Base-by-base conservation (phyloP, 1,140 invertebrate genomes). In the Papilio aristodemus region DNA sequence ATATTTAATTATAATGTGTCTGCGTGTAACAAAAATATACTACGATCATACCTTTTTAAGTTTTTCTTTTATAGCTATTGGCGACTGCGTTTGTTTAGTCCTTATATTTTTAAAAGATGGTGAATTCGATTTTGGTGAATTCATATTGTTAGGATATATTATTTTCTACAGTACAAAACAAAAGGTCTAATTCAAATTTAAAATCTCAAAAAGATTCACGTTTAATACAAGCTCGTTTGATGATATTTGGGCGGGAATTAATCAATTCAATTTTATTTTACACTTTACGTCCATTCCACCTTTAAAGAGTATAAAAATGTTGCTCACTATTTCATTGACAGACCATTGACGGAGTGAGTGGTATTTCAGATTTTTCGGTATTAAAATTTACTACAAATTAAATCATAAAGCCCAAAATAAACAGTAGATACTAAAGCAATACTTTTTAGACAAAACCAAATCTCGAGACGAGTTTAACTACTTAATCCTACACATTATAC, bases 41-140 rank as follows among this genome's bases (percentile, higher is more conserved):
- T 9, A 0, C n/a, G 19, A 13, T 22, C n/a, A 60, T 79, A 88
- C 88, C 81, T 89, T 88, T 73, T 87, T 79, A 68, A 91, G 75
- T 80, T 88, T 89, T 74, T 86, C 86, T 75, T 91, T 91, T 67
- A 91, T 62, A 68, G 89, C 85, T 60, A 81, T 71, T 13, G 89
- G 89, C 11, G 89, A 91, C 27, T 80, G 81, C 68, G 76, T 81
- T 41, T 80, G 75, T 67, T 73, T 82, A 13, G 54, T 69, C 57
- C 64, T 80, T 37, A 91, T 50, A 77, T 90, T 81, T 76, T 83
- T 86, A 68, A 79, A 90, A 43, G 74, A 80, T 25, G 88, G 85
- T 8, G 74, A 76, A 59, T 59, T 71, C n/a, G 72, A 17, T 68
- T 74, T 78, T 64, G 71, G 71, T 6, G 77, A 82, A 77, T 80